Evolutionary conservation across 1,140 invertebrate genomes (phyloP).

Genomic region (Drosophila insularis): DNA sequence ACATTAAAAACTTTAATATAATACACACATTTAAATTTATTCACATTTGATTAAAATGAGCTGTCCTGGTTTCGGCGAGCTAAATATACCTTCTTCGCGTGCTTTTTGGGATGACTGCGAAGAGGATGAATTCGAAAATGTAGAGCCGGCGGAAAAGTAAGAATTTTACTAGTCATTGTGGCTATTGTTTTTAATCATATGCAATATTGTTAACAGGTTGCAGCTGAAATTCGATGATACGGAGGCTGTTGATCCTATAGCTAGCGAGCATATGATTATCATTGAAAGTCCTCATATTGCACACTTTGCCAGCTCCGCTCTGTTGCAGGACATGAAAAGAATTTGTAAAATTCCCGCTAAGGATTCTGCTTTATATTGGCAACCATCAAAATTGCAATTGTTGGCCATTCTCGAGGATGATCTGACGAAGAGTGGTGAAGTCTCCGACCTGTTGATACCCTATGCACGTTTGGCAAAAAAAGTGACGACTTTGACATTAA

Average conservation of each 20-base stretch:
- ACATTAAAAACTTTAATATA: conserved; percentile 16
- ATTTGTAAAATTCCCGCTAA: conserved; percentile 65
- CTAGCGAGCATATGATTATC: conserved; percentile 62
- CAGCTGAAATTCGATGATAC: conserved; percentile 43
- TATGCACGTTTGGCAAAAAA: conserved; percentile 60
- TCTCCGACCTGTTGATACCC: conserved; percentile 60
- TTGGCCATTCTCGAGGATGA: conserved; percentile 67
- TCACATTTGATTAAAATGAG: conserved; percentile 42
- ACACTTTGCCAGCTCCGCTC: conserved; percentile 46
- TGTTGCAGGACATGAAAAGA: conserved; percentile 36
- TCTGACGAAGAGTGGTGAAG: conserved; percentile 64
- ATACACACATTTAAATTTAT: neutral
- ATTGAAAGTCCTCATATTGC: conserved; percentile 59
- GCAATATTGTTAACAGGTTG: conserved; percentile 31
- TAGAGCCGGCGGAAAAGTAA: conserved; percentile 51
- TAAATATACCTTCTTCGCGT: conserved; percentile 74
- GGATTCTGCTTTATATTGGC: conserved; percentile 53
- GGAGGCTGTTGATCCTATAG: conserved; percentile 17
- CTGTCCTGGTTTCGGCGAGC: conserved; percentile 75
- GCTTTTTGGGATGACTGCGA: conserved; percentile 81
- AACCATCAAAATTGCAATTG: conserved; percentile 41
- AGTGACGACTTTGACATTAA: conserved; percentile 67
- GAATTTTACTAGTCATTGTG: conserved; percentile 5
- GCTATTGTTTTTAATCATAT: neutral
- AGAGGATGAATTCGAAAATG: conserved; percentile 67